phyloP scores from a whole-genome alignment of 2,797 vertebrate genomes.

The Chelon labrosus region DNA sequence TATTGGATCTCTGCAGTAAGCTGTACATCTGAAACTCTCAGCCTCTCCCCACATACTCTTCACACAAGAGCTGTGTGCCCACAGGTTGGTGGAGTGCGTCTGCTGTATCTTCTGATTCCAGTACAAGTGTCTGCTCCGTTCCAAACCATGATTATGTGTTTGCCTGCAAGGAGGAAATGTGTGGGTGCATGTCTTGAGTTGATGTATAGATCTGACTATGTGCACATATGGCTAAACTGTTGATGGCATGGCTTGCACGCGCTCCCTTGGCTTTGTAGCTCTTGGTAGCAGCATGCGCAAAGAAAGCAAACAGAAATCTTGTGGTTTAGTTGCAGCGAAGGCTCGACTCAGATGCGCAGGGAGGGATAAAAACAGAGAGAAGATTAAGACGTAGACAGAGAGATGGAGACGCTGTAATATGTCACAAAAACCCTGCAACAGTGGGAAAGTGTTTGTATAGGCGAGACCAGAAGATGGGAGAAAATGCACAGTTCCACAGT shows the following conservation, averaged over 20 bases:
- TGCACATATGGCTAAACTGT: slow-evolving; percentile 6
- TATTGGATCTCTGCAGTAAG: neutral
- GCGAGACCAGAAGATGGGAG: slow-evolving; percentile 38
- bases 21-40: slow-evolving; percentile 25
- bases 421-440: slow-evolving; percentile 31
- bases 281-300: slow-evolving; percentile 5
- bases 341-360: slow-evolving; percentile 9
- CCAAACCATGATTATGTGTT: neutral
- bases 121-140: slow-evolving; percentile 2
- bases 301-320: slow-evolving; percentile 18
- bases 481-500: slow-evolving; percentile 41
- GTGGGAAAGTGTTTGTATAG: slow-evolving; percentile 44
- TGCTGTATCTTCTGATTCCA: slow-evolving; percentile 34
- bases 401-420: slow-evolving; percentile 27
- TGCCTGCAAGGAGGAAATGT: neutral
- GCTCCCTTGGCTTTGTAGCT: slow-evolving; percentile 4
- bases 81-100: slow-evolving; percentile 35
- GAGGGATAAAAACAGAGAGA: slow-evolving; percentile 20
- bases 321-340: slow-evolving; percentile 24
- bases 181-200: slow-evolving; percentile 1
- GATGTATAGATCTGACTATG: slow-evolving; percentile 5
- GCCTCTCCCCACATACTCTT: neutral
- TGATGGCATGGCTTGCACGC: slow-evolving; percentile 19
- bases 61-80: slow-evolving; percentile 25
- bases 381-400: slow-evolving; percentile 30